Percentiles rank a stretch among this genome's conserved stretches.
phyloP scores from a whole-genome alignment of 2,113 vertebrate genomes.

The Sterrhoptilus dennistouni region DNA sequence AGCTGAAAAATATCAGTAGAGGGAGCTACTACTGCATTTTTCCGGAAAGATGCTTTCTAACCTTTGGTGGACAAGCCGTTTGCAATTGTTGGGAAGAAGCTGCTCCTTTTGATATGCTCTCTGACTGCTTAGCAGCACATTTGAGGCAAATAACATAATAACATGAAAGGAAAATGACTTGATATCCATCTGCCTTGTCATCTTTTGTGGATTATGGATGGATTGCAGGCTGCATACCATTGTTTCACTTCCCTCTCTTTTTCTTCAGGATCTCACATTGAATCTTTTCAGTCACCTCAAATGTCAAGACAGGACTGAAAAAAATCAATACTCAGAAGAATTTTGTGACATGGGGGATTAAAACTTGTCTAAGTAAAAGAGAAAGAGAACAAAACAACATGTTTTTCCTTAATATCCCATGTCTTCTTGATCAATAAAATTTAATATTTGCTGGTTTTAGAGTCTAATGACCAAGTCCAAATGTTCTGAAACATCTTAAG shows the following conservation, averaged over 20 bases:
- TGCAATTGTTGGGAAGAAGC: background rate
- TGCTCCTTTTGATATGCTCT: background rate
- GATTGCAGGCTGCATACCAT: background rate
- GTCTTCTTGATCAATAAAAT: background rate
- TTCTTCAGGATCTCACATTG: background rate
- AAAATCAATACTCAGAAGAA: slow-evolving; percentile 50
- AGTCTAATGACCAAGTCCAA: background rate
- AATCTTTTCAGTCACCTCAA: slow-evolving; percentile 48
- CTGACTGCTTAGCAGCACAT: background rate
- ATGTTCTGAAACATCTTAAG: background rate
- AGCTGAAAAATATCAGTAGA: slow-evolving; percentile 23
- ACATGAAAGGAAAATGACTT: background rate
- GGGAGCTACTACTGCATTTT: slow-evolving; percentile 52
- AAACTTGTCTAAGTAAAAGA: slow-evolving; percentile 33
- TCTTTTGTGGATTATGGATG: background rate
- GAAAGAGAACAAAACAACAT: background rate
- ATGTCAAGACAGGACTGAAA: slow-evolving; percentile 17
- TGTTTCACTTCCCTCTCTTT: background rate
- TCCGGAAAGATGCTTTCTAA: background rate
- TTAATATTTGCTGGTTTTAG: background rate
- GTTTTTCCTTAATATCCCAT: background rate
- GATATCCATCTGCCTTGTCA: background rate
- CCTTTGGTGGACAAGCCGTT: background rate
- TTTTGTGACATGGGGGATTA: background rate
- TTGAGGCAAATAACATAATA: background rate